Percentiles rank a stretch among this genome's conserved stretches.
Evolutionary conservation across 2,797 vertebrate species (phyloP).

Genomic region (Limosa lapponica): DNA sequence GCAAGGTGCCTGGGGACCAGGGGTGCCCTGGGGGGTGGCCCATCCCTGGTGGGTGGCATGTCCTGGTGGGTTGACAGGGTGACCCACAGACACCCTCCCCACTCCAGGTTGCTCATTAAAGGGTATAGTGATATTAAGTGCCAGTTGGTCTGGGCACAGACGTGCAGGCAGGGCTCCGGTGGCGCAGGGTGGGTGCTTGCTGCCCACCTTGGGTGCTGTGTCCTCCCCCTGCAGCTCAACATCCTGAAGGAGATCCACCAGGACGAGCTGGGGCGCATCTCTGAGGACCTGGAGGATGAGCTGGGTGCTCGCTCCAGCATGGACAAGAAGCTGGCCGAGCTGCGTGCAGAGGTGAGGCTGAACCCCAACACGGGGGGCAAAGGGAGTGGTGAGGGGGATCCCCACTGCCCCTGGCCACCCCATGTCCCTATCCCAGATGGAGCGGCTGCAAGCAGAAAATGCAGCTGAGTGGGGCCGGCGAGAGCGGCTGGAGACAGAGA

Average conservation of each 20-base stretch:
- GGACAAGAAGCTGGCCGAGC: conserved; percentile 96
- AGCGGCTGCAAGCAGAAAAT: conserved; percentile 94
- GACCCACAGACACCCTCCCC: background rate
- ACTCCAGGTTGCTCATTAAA: background rate
- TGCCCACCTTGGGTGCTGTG: background rate
- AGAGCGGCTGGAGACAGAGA: conserved; percentile 94
- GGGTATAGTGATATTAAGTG: background rate
- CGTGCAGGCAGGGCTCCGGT: background rate
- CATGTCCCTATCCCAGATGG: conserved; percentile 83
- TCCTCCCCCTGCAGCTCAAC: conserved; percentile 81
- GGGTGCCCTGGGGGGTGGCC: background rate
- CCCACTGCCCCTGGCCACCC: background rate
- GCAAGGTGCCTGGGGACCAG: background rate
- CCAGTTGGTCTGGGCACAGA: rapidly evolving
- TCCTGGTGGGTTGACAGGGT: background rate
- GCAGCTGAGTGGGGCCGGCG: conserved; percentile 94
- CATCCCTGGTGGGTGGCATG: rapidly evolving
- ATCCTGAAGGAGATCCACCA: conserved; percentile 95
- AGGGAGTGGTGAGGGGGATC: rapidly evolving
- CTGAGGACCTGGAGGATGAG: conserved; percentile 95
- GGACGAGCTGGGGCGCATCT: conserved; percentile 94
- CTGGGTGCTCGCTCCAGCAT: conserved; percentile 93
- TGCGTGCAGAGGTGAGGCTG: conserved; percentile 88
- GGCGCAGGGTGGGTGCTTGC: background rate
- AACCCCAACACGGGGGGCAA: rapidly evolving